Evolutionary conservation across 2,797 vertebrate genomes (phyloP).

Genomic region (Petrocephalus schoutedeni): DNA sequence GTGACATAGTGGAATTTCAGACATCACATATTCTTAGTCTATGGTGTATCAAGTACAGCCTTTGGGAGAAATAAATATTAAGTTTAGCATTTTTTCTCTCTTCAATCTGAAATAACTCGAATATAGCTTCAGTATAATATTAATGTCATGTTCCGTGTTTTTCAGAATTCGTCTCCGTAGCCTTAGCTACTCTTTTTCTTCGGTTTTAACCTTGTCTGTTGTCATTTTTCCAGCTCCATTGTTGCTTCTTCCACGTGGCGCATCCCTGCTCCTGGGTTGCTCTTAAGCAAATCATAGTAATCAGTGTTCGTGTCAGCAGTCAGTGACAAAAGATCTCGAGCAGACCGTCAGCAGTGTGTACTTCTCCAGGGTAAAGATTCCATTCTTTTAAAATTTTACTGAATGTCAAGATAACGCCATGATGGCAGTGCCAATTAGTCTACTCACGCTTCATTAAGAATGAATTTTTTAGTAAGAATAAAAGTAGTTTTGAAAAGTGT

Average conservation of each 20-base stretch:
- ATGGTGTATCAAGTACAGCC: not conserved
- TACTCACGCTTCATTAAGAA: constrained; percentile 21
- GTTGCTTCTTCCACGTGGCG: not conserved
- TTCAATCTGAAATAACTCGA: not conserved
- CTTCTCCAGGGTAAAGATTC: not conserved
- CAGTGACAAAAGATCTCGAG: not conserved
- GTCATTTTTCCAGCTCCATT: not conserved
- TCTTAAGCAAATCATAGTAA: not conserved
- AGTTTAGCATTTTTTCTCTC: not conserved
- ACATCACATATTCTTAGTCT: not conserved
- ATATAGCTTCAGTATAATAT: not conserved
- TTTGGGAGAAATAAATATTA: not conserved
- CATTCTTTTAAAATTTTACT: not conserved
- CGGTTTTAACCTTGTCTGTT: not conserved
- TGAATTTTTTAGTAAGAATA: constrained; percentile 25
- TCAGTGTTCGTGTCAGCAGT: not conserved
- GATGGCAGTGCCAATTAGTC: constrained; percentile 39
- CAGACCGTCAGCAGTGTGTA: not conserved
- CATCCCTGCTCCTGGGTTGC: not conserved
- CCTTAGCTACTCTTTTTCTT: not conserved
- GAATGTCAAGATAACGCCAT: constrained; percentile 34
- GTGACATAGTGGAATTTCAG: not conserved
- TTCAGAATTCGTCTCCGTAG: not conserved
- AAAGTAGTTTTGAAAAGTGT: constrained; percentile 15
- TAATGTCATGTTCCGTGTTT: not conserved